Percentiles rank a stretch among this genome's conserved stretches.
These are phyloP conservation scores for Potamarius usumacintae DNA, from an alignment of 2,113 vertebrate species.

Conservation along the genomic window DNA sequence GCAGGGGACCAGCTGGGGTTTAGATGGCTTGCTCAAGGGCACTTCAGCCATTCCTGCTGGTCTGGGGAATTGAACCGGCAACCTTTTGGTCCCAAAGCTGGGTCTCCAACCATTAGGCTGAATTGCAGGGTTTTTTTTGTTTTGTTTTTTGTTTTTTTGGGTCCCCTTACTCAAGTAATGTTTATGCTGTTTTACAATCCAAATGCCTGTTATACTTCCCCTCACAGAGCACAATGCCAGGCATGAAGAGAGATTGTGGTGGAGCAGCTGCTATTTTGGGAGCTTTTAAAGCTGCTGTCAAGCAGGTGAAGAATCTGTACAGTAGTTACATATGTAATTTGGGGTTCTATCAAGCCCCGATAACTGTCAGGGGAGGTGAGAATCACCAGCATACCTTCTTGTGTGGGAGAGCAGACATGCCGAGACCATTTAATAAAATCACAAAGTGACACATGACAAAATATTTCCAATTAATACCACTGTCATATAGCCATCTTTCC, in stretches of 20 bases:
- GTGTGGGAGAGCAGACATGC: neutral
- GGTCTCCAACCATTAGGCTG: too few relatives aligned
- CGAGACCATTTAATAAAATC: neutral
- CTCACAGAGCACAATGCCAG: slow-evolving; percentile 93
- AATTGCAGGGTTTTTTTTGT: too few relatives aligned
- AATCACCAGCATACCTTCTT: neutral
- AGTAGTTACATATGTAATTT: neutral
- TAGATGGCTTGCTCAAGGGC: too few relatives aligned
- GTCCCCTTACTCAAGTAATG: neutral
- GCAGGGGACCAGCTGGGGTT: too few relatives aligned
- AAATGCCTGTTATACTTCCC: neutral
- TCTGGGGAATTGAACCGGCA: too few relatives aligned
- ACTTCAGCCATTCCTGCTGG: too few relatives aligned
- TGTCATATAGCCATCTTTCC: neutral
- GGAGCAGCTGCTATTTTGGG: slow-evolving; percentile 94
- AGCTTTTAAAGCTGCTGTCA: slow-evolving; percentile 90
- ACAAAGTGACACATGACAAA: neutral
- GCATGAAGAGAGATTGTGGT: slow-evolving; percentile 98
- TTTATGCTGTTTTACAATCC: neutral
- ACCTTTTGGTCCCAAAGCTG: too few relatives aligned
- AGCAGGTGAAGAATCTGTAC: slow-evolving; percentile 77
- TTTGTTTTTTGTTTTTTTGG: too few relatives aligned
- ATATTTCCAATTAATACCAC: neutral
- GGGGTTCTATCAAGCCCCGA: neutral
- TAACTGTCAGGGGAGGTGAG: neutral